phyloP scores from a whole-genome alignment of 2,888 invertebrate genomes.

The Papilio gigon region DNA sequence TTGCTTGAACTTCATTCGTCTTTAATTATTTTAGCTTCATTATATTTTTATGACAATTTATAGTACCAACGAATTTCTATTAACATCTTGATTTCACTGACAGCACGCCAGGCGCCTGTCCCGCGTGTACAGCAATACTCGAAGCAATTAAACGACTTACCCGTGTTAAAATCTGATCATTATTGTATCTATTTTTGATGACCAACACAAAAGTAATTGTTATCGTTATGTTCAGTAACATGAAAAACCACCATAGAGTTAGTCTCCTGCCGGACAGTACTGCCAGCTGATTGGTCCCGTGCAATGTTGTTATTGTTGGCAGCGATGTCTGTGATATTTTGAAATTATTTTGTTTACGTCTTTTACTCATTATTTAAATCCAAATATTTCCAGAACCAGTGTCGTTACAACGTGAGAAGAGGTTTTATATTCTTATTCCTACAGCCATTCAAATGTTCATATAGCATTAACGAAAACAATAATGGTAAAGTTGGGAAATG shows the following conservation, averaged over 20 bases:
- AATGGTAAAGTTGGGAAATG: neutral
- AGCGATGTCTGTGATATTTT: conserved; percentile 42
- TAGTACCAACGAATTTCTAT: neutral
- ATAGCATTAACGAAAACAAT: neutral
- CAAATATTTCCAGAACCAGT: no score
- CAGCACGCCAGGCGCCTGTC: no score
- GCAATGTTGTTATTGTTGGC: conserved; percentile 59
- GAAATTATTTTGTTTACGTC: neutral
- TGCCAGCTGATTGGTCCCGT: conserved; percentile 58
- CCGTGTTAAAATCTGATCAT: conserved; percentile 65
- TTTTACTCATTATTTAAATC: conserved; percentile 21
- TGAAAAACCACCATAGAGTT: conserved; percentile 54
- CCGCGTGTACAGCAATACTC: no score
- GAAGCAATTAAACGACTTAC: conserved; percentile 49
- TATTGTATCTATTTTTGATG: conserved; percentile 61
- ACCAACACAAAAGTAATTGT: conserved; percentile 58
- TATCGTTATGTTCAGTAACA: conserved; percentile 53
- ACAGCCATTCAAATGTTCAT: neutral
- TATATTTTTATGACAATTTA: neutral
- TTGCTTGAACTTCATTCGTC: neutral
- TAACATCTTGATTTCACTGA: no score
- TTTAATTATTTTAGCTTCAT: neutral
- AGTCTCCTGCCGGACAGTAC: conserved; percentile 49
- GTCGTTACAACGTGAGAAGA: neutral
- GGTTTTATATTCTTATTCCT: neutral